phyloP scores from a whole-genome alignment of 2,797 vertebrate genomes.

The Oryzias dopingdopingensis region DNA sequence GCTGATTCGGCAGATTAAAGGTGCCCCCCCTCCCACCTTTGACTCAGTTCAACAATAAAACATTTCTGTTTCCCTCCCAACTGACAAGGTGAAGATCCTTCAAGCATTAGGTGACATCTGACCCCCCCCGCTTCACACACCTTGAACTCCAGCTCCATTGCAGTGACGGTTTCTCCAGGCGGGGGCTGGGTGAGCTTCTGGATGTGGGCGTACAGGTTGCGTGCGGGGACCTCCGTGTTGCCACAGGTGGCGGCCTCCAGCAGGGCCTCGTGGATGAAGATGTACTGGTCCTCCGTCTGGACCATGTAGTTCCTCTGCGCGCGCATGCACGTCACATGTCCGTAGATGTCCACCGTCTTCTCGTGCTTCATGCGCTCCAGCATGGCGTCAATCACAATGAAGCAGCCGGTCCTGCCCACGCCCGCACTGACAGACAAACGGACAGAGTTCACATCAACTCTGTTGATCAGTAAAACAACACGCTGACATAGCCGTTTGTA shows the following conservation, averaged over 20 bases:
- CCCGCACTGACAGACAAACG: constrained; percentile 79
- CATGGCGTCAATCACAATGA: constrained; percentile 95
- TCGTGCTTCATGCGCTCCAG: constrained; percentile 95
- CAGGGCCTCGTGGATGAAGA: constrained; percentile 95
- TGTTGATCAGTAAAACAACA: no score
- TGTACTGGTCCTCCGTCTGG: constrained; percentile 96
- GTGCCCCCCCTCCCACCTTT: neutral
- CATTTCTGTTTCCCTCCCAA: neutral
- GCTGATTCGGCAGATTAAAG: constrained; percentile 5
- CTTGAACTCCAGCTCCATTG: constrained; percentile 97
- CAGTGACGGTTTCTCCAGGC: constrained; percentile 87
- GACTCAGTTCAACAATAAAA: neutral
- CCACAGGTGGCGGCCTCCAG: constrained; percentile 90
- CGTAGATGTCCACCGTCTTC: constrained; percentile 94
- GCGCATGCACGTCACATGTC: constrained; percentile 95
- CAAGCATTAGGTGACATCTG: neutral
- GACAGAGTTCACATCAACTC: no score
- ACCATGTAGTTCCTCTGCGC: constrained; percentile 98
- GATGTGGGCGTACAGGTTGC: constrained; percentile 93
- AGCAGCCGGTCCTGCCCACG: constrained; percentile 93
- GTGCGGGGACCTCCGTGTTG: constrained; percentile 91
- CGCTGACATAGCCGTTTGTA: no score
- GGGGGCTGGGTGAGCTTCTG: constrained; percentile 94
- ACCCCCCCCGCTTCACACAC: constrained; percentile 54
- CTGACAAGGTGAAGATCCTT: neutral